Conservation (phyloP, 2,888 invertebrate species). For the Apocheima hispidaria region DNA sequence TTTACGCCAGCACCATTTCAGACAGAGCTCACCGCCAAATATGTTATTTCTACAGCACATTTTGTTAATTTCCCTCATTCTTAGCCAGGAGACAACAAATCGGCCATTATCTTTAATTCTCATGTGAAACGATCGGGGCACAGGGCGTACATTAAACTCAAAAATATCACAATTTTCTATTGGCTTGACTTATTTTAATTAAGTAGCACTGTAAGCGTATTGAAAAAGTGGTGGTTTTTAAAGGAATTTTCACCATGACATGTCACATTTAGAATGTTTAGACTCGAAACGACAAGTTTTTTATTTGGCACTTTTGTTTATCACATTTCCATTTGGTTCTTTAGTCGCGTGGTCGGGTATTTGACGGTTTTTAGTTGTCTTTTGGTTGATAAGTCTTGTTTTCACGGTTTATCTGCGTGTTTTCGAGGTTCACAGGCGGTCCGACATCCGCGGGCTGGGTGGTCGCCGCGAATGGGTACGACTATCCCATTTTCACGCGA, state of each 20-base stretch:
- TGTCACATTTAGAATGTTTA: slow-evolving; percentile 54
- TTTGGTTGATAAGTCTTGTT: slow-evolving; percentile 51
- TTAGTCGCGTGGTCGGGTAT: slow-evolving; percentile 49
- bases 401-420: slow-evolving; percentile 74
- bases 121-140: slow-evolving; percentile 46
- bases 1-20: slow-evolving; percentile 82
- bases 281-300: slow-evolving; percentile 36
- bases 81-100: slow-evolving; percentile 71
- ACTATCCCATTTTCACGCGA: slow-evolving; percentile 84
- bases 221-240: slow-evolving; percentile 39
- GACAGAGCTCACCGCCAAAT: slow-evolving; percentile 69
- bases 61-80: slow-evolving; percentile 68
- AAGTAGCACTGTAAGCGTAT: slow-evolving; percentile 23
- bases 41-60: slow-evolving; percentile 64
- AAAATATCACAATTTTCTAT: slow-evolving; percentile 51
- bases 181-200: slow-evolving; percentile 26
- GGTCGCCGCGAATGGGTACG: slow-evolving; percentile 82
- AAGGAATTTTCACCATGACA: slow-evolving; percentile 47
- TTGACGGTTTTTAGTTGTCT: slow-evolving; percentile 29
- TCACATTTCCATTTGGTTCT: slow-evolving; percentile 47
- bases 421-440: slow-evolving; percentile 75
- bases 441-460: slow-evolving; percentile 80
- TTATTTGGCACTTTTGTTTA: slow-evolving; percentile 41
- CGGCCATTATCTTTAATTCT: slow-evolving; percentile 64
- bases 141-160: slow-evolving; percentile 48